Base-by-base conservation (phyloP, 2,113 vertebrate genomes). In the Octodon degus region DNA sequence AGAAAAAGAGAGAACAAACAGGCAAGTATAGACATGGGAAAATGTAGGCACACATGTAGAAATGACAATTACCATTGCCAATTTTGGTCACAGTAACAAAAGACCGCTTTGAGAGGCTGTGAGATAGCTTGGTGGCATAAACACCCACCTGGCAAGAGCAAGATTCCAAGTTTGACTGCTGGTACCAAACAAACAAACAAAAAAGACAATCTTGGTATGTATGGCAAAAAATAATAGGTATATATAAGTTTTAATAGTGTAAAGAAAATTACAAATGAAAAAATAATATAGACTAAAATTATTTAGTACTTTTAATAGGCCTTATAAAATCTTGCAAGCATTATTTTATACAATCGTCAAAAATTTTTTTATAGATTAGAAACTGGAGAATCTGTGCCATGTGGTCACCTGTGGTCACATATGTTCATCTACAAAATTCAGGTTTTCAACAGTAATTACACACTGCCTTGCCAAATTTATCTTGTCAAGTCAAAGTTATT, bases 391-490 rank as follows among this genome's bases (percentile, higher is more conserved):
- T 89, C 40, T 96, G 43, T 72, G 2, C 4, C 81, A 25, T 67
- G 60, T 4, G 89, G n/a, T 85, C 22, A 50, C 50, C 50, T 50
- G 50, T 50, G 50, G 60, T 79, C 25, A 87, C 37, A 22, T 88
- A 84, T 4, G 7, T 80, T 96, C 16, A 88, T 76, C 32, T 86
- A 62, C 22, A 87, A 93, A 93, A 94, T 88, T 17, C 70, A 43
- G 79, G 27, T 65, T 90, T 81, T 86, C n/a, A 79, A 83, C 0
- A 80, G 32, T 27, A 76, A 58, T 70, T 80, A 55, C 53, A 93
- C 0, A 58, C 9, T 89, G 20, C 10, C 60, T 92, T 87, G 55
- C 34, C 60, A 86, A 82, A 76, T 43, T 37, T 50, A 95, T 30
- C 8, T 43, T 32, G 67, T 80, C 43, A 74, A 87, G 11, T 89